Evolutionary conservation across 1,140 invertebrate genomes (phyloP).

Genomic region (Drosophila lacertosa): DNA sequence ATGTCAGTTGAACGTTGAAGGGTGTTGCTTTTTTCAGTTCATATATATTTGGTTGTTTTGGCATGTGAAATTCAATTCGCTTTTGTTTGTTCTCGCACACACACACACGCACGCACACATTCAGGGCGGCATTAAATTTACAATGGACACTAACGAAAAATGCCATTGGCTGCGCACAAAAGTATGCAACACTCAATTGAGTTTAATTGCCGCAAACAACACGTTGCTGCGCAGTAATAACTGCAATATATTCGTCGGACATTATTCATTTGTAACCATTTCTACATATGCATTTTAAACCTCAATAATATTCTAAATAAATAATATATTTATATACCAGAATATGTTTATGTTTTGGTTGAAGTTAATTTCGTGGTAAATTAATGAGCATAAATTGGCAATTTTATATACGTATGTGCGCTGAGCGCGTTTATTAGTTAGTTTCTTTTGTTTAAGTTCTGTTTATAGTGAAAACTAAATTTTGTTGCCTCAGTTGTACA

Average conservation of each 20-base stretch:
- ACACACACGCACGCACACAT: not conserved
- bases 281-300: conserved; percentile 2
- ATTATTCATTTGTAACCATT: conserved; percentile 34
- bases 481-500: conserved; percentile 54
- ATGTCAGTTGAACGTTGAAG: not conserved
- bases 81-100: conserved; percentile 20
- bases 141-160: conserved; percentile 4
- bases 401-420: no score
- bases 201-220: conserved; percentile 61
- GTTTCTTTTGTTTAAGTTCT: not conserved
- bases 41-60: conserved; percentile 51
- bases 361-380: conserved; percentile 30
- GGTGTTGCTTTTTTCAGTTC: no score
- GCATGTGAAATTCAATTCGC: conserved; percentile 52
- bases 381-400: conserved; percentile 13
- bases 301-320: conserved; percentile 38
- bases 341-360: not conserved
- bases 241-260: conserved; percentile 27
- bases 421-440: conserved; percentile 30
- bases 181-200: conserved; percentile 73
- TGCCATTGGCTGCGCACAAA: conserved; percentile 41
- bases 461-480: conserved; percentile 44
- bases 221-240: conserved; percentile 29
- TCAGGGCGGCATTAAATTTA: conserved; percentile 7
- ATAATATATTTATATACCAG: not conserved